Conservation (phyloP, 2,113 vertebrate genomes). For the Melanotaenia duboulayi region DNA sequence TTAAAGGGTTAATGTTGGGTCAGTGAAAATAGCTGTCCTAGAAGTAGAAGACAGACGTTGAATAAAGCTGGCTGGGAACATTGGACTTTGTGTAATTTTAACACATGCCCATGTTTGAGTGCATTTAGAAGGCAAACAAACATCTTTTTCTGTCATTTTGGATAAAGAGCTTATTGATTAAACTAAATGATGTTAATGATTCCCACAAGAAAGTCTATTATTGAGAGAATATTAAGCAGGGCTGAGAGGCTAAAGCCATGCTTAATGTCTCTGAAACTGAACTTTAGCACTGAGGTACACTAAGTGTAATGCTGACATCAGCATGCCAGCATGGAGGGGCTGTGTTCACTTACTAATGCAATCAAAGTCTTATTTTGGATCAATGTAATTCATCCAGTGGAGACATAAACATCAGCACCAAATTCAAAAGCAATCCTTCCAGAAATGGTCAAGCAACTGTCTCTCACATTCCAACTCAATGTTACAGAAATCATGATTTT, state of each 20-base stretch:
- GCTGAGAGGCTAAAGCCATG: background rate
- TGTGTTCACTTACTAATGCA: background rate
- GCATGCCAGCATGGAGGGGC: background rate
- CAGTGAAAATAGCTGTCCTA: background rate
- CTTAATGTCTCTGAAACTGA: background rate
- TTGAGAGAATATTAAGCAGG: background rate
- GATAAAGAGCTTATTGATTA: background rate
- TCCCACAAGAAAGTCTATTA: background rate
- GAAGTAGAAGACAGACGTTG: too few relatives aligned
- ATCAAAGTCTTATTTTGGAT: background rate
- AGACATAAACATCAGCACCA: too few relatives aligned
- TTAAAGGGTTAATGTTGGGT: too few relatives aligned
- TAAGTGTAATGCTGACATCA: background rate
- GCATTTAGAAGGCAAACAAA: background rate
- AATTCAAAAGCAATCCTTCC: too few relatives aligned
- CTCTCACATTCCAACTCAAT: too few relatives aligned
- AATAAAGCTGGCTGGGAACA: background rate
- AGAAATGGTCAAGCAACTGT: too few relatives aligned
- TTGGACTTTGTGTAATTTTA: background rate
- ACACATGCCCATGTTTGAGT: background rate
- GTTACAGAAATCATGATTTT: too few relatives aligned
- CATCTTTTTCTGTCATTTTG: background rate
- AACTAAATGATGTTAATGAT: background rate
- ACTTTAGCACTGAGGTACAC: background rate
- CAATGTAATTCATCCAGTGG: too few relatives aligned